These are phyloP conservation scores for Lithosia quadra DNA, from an alignment of 2,888 invertebrate genomes.

Conservation along the genomic window DNA sequence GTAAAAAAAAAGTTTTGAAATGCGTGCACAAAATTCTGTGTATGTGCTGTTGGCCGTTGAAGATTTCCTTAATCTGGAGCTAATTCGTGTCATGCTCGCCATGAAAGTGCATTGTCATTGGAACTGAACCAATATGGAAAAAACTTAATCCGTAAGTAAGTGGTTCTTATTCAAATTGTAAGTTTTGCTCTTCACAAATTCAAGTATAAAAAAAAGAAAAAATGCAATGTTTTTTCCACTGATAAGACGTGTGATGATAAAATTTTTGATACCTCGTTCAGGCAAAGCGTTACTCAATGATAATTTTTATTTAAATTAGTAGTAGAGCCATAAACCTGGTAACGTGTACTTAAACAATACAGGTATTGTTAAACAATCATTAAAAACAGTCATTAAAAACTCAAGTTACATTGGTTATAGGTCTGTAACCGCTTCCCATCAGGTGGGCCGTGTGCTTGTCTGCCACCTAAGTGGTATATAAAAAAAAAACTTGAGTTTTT, in stretches of 20 bases:
- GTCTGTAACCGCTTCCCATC: too few relatives aligned
- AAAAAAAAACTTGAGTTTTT: too few relatives aligned
- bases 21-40: not conserved
- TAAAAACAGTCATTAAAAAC: too few relatives aligned
- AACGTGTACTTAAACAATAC: too few relatives aligned
- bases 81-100: not conserved
- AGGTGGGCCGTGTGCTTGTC: too few relatives aligned
- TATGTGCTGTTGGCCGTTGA: conserved; percentile 1
- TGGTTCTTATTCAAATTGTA: not conserved
- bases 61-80: not conserved
- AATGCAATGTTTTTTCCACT: not conserved
- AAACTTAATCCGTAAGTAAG: not conserved
- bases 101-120: conserved; percentile 2
- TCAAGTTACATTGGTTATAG: too few relatives aligned
- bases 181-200: not conserved
- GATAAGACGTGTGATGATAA: not conserved
- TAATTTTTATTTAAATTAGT: too few relatives aligned
- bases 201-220: not conserved
- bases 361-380: too few relatives aligned
- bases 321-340: too few relatives aligned
- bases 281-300: not conserved
- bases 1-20: not conserved
- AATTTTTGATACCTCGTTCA: not conserved
- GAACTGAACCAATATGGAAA: not conserved
- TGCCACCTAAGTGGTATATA: too few relatives aligned